Percentiles rank a stretch among this genome's conserved stretches.
These are phyloP conservation scores for Tarsius wallacei DNA, from an alignment of 2,797 vertebrate species.

Conservation along the genomic window DNA sequence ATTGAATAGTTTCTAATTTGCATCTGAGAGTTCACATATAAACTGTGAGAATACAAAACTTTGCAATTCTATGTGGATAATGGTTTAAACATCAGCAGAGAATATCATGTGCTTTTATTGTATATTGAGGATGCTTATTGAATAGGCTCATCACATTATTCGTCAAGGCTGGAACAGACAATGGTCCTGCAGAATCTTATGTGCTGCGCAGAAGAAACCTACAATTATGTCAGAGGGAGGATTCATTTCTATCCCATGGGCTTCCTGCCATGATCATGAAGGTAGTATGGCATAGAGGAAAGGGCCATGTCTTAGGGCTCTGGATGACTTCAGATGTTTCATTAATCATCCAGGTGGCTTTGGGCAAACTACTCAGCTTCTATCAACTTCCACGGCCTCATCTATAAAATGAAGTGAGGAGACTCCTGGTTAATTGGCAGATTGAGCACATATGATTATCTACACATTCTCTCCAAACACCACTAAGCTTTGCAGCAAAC, in stretches of 20 bases:
- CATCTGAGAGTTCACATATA: neutral
- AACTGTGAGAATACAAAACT: neutral
- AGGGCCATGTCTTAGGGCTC: neutral
- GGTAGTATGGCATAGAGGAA: neutral
- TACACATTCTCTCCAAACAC: neutral
- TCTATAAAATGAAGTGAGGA: slow-evolving; percentile 1
- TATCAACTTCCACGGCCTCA: neutral
- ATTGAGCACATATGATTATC: neutral
- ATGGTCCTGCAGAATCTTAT: neutral
- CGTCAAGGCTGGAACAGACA: neutral
- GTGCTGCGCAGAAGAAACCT: neutral
- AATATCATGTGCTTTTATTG: neutral
- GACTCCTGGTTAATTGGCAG: neutral
- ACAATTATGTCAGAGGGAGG: neutral
- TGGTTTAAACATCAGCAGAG: neutral
- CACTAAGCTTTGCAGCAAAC: neutral
- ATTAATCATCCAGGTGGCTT: neutral
- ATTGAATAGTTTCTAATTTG: neutral
- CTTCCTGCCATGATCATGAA: neutral
- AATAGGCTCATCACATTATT: neutral
- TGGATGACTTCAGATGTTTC: neutral
- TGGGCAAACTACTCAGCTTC: neutral
- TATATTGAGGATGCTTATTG: neutral
- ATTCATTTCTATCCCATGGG: neutral
- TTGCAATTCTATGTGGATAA: neutral